Percentiles rank a stretch among this genome's conserved stretches.
Conservation (phyloP, 2,888 invertebrate genomes). For the Drosophila mulleri region DNA sequence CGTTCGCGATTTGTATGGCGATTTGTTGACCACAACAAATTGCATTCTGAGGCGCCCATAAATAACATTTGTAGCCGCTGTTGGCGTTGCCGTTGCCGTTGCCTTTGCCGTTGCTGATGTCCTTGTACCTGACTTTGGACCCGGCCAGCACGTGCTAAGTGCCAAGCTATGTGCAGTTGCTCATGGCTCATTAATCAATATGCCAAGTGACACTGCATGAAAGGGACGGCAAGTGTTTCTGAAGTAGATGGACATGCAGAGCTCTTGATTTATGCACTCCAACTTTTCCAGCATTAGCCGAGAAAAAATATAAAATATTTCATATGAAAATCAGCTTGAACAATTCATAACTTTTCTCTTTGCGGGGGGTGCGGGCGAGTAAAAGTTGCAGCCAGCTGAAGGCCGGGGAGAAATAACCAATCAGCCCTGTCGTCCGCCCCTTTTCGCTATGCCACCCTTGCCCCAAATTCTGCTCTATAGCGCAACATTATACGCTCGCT, state of each 20-base stretch:
- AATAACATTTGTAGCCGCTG: slow-evolving; percentile 60
- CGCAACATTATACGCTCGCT: slow-evolving; percentile 63
- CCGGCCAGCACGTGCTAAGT: slow-evolving; percentile 76
- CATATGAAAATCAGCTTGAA: slow-evolving; percentile 39
- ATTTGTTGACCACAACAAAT: slow-evolving; percentile 80
- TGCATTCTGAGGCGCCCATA: slow-evolving; percentile 71
- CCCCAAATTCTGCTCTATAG: slow-evolving; percentile 15
- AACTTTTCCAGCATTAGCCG: slow-evolving; percentile 52
- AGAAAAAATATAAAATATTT: slow-evolving; percentile 1
- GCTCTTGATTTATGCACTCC: slow-evolving; percentile 69
- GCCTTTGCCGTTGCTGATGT: slow-evolving; percentile 24
- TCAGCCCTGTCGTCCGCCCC: slow-evolving; percentile 27
- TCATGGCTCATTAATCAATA: slow-evolving; percentile 70
- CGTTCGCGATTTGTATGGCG: slow-evolving; percentile 69
- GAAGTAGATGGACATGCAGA: background rate
- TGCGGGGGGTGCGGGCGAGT: background rate
- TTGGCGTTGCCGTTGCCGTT: slow-evolving; percentile 4
- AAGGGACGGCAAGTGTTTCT: background rate
- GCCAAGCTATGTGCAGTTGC: slow-evolving; percentile 61
- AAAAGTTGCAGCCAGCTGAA: slow-evolving; percentile 43
- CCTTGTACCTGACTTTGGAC: slow-evolving; percentile 61
- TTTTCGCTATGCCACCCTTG: background rate
- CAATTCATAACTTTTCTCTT: slow-evolving; percentile 56
- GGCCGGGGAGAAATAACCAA: slow-evolving; percentile 40
- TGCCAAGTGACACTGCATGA: slow-evolving; percentile 30